A percentile compares a stretch with the other conserved stretches of the same genome.
Conservation (phyloP, 2,888 invertebrate genomes). For the Acanthosepion esculentum region DNA sequence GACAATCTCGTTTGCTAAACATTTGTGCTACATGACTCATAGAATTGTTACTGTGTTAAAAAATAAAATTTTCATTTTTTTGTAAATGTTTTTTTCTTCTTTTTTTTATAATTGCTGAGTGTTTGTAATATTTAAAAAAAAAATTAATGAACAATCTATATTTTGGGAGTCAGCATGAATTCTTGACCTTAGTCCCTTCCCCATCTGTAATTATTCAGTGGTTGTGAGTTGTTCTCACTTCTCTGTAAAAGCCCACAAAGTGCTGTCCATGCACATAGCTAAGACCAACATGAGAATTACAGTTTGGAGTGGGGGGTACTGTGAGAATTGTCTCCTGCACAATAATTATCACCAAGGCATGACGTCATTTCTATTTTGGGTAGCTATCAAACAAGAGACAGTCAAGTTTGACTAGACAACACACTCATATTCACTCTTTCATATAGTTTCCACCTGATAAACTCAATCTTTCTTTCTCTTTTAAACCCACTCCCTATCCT, state of each 20-base stretch:
- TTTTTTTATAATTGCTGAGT: not conserved
- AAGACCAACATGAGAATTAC: not conserved
- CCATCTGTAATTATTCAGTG: constrained; percentile 12
- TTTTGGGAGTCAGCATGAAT: not conserved
- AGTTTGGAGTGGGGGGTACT: not conserved
- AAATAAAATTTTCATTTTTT: not conserved
- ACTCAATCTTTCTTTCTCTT: too few species aligned
- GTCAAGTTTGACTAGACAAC: not conserved
- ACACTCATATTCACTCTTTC: not conserved
- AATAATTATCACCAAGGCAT: not conserved
- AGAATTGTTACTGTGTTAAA: not conserved
- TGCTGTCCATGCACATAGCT: constrained; percentile 11
- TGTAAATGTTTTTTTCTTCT: not conserved
- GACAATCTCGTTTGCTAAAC: not conserved
- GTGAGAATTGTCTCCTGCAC: not conserved
- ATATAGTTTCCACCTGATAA: too few species aligned
- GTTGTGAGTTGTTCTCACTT: not conserved
- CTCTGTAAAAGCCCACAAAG: constrained; percentile 33
- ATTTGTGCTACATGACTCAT: not conserved
- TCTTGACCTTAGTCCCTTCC: constrained; percentile 1
- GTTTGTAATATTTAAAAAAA: not conserved
- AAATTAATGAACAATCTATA: not conserved
- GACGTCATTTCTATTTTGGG: not conserved
- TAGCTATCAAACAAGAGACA: not conserved
- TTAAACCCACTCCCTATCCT: too few species aligned